phyloP scores from a whole-genome alignment of 2,888 invertebrate species.

The Lycophotia porphyrea region DNA sequence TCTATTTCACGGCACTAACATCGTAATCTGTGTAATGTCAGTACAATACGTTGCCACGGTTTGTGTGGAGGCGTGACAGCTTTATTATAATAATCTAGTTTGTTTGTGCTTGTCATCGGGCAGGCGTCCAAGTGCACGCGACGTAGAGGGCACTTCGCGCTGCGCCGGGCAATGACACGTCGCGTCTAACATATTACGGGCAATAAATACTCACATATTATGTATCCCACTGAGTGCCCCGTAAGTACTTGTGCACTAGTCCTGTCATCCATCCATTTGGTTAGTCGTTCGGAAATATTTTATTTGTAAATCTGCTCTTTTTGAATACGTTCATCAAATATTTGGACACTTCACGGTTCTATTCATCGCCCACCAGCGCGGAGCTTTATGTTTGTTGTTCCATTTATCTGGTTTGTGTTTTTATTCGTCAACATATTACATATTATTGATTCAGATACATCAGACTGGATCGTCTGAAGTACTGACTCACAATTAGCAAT shows the following conservation, averaged over 20 bases:
- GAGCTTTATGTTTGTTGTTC: not conserved
- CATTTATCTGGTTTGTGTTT: not conserved
- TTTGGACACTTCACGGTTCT: conserved; percentile 25
- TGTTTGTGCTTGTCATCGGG: conserved; percentile 6
- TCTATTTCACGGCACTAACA: not conserved
- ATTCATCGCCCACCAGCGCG: not conserved
- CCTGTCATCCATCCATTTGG: conserved; percentile 19
- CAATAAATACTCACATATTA: conserved; percentile 35
- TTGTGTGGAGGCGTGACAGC: not conserved
- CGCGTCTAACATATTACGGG: conserved; percentile 25
- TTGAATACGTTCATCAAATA: conserved; percentile 45
- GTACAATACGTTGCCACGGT: not conserved
- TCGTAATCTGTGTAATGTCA: not conserved
- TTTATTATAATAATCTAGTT: conserved; percentile 15
- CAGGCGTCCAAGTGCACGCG: conserved; percentile 38
- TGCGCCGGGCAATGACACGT: conserved; percentile 33
- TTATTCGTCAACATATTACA: conserved; percentile 2
- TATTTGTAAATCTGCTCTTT: conserved; percentile 25
- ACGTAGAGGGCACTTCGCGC: conserved; percentile 9
- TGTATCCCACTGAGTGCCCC: not conserved
- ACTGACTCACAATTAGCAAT: not conserved
- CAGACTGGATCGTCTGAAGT: not conserved
- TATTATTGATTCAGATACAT: no score
- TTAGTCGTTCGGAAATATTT: conserved; percentile 7
- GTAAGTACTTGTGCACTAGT: not conserved